Base-by-base conservation (phyloP, 2,888 invertebrate species). In the Mesochorus sp. region DNA sequence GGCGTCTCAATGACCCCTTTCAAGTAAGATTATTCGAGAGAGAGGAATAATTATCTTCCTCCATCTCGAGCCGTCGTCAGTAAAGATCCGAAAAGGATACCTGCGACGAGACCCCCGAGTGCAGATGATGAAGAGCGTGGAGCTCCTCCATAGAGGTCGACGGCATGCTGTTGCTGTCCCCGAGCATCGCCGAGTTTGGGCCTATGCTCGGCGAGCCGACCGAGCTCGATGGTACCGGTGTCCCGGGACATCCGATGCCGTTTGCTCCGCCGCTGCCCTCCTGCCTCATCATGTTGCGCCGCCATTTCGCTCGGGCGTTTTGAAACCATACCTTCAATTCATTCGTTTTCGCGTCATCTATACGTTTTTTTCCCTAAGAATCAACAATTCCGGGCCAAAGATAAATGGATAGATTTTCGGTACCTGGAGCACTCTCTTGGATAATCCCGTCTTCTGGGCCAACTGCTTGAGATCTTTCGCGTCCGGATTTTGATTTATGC, bases 401-500 rank as follows among this genome's bases (percentile, higher is more conserved):
- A n/a, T n/a, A n/a, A n/a, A n/a, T n/a, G n/a, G n/a, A n/a, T n/a
- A n/a, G n/a, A n/a, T n/a, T n/a, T n/a, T n/a, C 17, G 14, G 28
- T 91, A 99, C 99, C 96, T 99, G 99, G 74, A 99, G 92, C 14
- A 99, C 99, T 88, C 99, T 94, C 92, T 99, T 99, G 39, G 98
- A 98, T 12, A 99, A 93, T 28, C 99, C 99, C 10, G 99, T 99
- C 92, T 99, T 99, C 92, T 99, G 98, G 0, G 99, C 98, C 82
- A 99, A 92, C 89, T 99, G 98, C 91, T 99, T 99, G 77, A 99
- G 93, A 91, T 99, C 99, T 91, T 99, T 99, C 68, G 99, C 99
- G 89, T 99, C 99, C 0, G 99, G 99, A 92, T 99, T 99, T 92
- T 99, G 99, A 92, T 99, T 99, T 89, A 99, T 96, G 61, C 97